Evolutionary conservation across 2,113 vertebrate species (phyloP).

Genomic region (Hippocampus abdominalis): DNA sequence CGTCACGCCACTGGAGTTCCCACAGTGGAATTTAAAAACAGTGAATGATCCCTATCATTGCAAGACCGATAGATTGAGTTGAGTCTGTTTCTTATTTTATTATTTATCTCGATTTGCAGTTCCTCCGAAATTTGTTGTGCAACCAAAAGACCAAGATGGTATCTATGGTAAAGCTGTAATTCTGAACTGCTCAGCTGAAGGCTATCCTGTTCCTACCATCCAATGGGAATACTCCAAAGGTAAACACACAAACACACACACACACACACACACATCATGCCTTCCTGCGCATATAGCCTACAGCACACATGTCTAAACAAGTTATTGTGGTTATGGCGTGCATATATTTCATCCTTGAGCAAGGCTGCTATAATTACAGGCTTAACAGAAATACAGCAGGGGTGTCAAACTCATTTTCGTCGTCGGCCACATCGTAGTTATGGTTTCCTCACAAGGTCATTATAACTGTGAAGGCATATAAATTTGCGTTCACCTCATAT

Average conservation of each 20-base stretch:
- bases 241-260: constrained; percentile 36
- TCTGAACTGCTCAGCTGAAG: constrained; percentile 94
- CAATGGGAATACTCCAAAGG: constrained; percentile 99
- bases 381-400: neutral
- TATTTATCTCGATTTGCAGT: constrained; percentile 69
- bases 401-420: no score
- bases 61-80: neutral
- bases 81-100: neutral
- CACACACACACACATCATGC: neutral
- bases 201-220: constrained; percentile 95
- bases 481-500: no score
- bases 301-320: neutral
- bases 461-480: no score
- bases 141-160: constrained; percentile 94
- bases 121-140: constrained; percentile 95
- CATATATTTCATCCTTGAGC: neutral
- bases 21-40: neutral
- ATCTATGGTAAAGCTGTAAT: constrained; percentile 96
- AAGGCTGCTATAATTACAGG: constrained; percentile 19
- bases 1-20: neutral
- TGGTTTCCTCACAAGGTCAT: no score
- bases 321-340: neutral
- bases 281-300: neutral
- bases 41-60: neutral
- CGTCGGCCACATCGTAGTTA: no score